Base-by-base conservation (phyloP, 2,113 vertebrate species). In the Sturnira hondurensis region DNA sequence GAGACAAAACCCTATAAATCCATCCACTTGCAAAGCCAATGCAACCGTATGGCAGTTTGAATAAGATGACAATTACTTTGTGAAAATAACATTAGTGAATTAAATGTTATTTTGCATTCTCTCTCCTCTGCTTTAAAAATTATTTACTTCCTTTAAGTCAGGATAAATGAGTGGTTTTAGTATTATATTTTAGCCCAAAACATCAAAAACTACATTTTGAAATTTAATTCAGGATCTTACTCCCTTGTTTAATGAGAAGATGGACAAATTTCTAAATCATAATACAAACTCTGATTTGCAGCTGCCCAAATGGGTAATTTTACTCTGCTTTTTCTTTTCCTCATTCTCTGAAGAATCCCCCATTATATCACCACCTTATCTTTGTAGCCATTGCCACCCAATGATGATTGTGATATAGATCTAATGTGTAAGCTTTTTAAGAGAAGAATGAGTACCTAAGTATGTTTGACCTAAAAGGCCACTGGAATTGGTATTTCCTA, bases 401-500 rank as follows among this genome's bases (percentile, higher is more conserved):
- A 88, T 94, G 78, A 54, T 96, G 91, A 93, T 97, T 92, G 77
- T 97, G 88, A 86, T 86, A 95, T 92, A 97, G 92, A 97, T 89
- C 96, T 97, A 96, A 97, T 96, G 97, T 97, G 88, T 97, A 97
- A 96, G 91, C 93, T 97, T 97, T 97, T 93, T 56, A 82, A 92
- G 77, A 90, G 81, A 93, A 83, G 17, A 94, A 63, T 43, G 67
- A 97, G 28, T 86, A 58, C 96, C 92, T 94, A 95, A 96, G 89
- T 95, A 97, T 78, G 98, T 97, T 92, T 97, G 95, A 97, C 81
- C 97, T 97, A 71, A 96, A 98, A 96, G 85, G 38, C 88, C 77
- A 90, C 91, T 94, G 81, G 82, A 96, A 96, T 95, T 96, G 84
- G 88, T 91, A 38, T 93, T 97, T 98, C 93, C 96, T 89, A 76